Conservation (phyloP, 2,888 invertebrate genomes). For the Chesias legatella region DNA sequence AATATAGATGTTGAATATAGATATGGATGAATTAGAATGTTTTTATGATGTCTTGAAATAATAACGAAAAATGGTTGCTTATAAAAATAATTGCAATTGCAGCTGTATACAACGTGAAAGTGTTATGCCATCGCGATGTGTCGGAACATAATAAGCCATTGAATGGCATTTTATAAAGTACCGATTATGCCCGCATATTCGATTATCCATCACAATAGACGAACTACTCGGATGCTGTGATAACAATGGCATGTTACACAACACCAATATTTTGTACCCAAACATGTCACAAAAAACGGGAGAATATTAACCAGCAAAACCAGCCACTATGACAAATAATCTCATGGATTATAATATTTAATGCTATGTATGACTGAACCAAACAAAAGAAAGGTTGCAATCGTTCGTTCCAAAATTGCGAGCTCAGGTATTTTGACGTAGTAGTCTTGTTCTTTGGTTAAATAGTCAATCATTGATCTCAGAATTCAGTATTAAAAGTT, state of each 20-base stretch:
- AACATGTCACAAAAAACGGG: constrained; percentile 44
- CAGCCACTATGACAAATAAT: constrained; percentile 55
- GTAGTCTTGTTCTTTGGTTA: no score
- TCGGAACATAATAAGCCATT: constrained; percentile 26
- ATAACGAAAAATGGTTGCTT: no score
- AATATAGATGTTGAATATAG: no score
- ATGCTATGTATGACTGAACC: constrained; percentile 4
- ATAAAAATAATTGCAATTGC: no score
- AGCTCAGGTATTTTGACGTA: no score
- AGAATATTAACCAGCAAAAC: constrained; percentile 55
- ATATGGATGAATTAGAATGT: no score
- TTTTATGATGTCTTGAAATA: no score
- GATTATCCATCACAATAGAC: constrained; percentile 59
- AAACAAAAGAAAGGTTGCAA: no score
- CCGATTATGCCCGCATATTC: constrained; percentile 68
- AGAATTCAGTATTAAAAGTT: no score
- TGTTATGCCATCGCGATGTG: constrained; percentile 8
- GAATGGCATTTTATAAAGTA: constrained; percentile 44
- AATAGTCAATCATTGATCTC: no score
- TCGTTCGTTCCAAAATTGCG: no score
- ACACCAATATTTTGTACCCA: constrained; percentile 57
- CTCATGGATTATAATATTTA: constrained; percentile 50
- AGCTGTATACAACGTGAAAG: constrained; percentile 1
- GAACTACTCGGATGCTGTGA: constrained; percentile 46
- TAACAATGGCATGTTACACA: constrained; percentile 63